A percentile compares a stretch with the other conserved stretches of the same genome.
Evolutionary conservation across 2,113 vertebrate genomes (phyloP).

Genomic region (Oncorhynchus nerka): DNA sequence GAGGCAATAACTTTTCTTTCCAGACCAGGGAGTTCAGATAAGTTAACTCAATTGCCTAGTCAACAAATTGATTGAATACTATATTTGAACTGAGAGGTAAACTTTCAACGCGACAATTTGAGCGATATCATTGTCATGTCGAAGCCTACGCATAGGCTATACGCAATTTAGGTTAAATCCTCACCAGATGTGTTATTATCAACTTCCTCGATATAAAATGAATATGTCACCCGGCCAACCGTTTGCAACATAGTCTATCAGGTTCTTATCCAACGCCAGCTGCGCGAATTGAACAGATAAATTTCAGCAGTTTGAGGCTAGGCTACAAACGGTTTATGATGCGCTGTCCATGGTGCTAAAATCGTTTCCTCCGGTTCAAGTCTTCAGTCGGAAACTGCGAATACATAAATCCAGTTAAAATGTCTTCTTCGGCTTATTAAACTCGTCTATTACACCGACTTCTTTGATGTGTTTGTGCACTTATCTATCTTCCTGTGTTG

Average conservation of each 20-base stretch:
- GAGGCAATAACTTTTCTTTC: not conserved
- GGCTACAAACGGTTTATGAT: not conserved
- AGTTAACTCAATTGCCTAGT: not conserved
- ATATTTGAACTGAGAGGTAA: not conserved
- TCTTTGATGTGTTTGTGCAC: not conserved
- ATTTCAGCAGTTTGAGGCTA: not conserved
- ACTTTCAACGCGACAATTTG: not conserved
- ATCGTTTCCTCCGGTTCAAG: not conserved
- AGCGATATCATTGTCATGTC: not conserved
- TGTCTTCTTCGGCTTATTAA: not conserved
- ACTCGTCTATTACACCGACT: not conserved
- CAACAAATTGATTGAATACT: not conserved
- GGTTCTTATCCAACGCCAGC: too few species aligned
- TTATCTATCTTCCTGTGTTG: not conserved
- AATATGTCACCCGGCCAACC: not conserved
- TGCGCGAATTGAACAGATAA: not conserved
- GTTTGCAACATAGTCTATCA: not conserved
- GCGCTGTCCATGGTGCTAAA: constrained; percentile 38
- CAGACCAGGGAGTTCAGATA: not conserved
- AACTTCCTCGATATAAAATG: too few species aligned
- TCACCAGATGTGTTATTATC: not conserved
- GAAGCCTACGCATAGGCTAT: not conserved
- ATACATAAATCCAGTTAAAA: not conserved
- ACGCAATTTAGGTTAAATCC: not conserved
- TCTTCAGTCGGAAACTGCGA: not conserved